phyloP scores from a whole-genome alignment of 2,113 vertebrate species.

The Maccullochella peelii region DNA sequence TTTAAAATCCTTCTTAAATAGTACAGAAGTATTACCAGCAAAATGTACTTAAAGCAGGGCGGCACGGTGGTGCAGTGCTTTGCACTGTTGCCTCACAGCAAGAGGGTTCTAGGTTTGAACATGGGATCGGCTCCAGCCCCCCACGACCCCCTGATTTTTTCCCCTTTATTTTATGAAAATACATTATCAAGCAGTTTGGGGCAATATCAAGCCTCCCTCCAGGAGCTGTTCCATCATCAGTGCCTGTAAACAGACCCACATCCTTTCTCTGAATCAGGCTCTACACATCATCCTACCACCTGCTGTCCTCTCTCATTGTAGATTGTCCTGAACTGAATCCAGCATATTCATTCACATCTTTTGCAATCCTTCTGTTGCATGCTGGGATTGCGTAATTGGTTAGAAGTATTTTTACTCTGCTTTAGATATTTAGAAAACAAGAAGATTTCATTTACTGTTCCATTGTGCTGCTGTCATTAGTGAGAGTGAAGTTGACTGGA shows the following conservation, averaged over 20 bases:
- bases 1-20: too few species aligned
- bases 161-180: background rate
- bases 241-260: constrained; percentile 11
- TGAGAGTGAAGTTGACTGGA: background rate
- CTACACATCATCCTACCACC: constrained; percentile 14
- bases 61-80: too few species aligned
- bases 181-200: constrained; percentile 2
- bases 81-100: too few species aligned
- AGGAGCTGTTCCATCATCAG: constrained; percentile 5
- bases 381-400: background rate
- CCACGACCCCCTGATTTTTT: too few species aligned
- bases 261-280: constrained; percentile 24
- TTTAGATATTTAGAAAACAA: background rate
- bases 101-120: too few species aligned
- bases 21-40: too few species aligned
- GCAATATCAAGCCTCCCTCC: background rate
- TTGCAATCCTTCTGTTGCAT: background rate
- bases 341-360: constrained; percentile 25
- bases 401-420: background rate
- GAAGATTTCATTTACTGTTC: background rate
- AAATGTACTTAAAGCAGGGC: too few species aligned
- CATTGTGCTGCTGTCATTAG: background rate
- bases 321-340: background rate
- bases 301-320: constrained; percentile 23
- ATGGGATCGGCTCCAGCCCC: too few species aligned